Conservation (phyloP, 2,888 invertebrate species). For the Apamea sordens region DNA sequence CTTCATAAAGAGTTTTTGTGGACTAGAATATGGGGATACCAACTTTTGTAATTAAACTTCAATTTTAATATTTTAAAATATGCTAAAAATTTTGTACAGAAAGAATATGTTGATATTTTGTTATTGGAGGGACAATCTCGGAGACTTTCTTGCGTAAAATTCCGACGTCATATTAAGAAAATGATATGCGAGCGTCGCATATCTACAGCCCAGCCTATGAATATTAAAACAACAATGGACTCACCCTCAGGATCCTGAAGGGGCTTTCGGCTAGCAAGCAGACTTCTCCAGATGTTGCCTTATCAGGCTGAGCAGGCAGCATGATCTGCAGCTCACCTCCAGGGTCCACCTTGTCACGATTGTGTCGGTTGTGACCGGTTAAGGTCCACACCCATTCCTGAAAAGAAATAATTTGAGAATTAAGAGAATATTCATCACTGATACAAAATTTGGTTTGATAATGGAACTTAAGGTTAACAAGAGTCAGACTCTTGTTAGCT, state of each 20-base stretch:
- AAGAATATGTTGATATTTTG: not conserved
- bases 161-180: no score
- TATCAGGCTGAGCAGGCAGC: constrained; percentile 84
- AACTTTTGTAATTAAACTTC: constrained; percentile 1
- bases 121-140: not conserved
- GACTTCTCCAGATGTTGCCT: constrained; percentile 88
- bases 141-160: not conserved
- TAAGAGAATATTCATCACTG: not conserved
- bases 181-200: no score
- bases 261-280: constrained; percentile 94
- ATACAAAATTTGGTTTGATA: not conserved
- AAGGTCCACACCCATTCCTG: constrained; percentile 87
- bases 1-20: constrained; percentile 7
- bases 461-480: not conserved
- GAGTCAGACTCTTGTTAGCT: not conserved
- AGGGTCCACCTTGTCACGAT: constrained; percentile 74
- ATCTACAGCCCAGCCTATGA: no score
- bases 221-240: constrained; percentile 64
- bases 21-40: not conserved
- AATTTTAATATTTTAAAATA: not conserved
- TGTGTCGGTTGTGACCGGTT: constrained; percentile 75
- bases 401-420: constrained; percentile 10
- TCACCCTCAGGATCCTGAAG: constrained; percentile 93
- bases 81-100: not conserved
- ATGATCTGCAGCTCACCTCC: constrained; percentile 90